Evolutionary conservation across 2,888 invertebrate species (phyloP).

Genomic region (Monoplex corrugatus): DNA sequence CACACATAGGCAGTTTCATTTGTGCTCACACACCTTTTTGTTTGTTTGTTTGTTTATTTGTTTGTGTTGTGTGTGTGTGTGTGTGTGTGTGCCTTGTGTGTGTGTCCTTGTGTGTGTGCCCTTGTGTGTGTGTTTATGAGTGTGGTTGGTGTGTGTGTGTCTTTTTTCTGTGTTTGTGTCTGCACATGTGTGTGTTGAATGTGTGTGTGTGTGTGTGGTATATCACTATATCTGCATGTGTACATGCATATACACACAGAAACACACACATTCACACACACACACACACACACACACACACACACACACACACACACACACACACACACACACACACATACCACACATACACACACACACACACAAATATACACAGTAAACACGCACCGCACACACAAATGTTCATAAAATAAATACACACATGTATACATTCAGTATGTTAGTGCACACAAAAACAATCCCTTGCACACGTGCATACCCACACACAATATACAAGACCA

Average conservation of each 20-base stretch:
- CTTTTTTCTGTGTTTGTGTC: background rate
- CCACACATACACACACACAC: background rate
- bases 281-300: background rate
- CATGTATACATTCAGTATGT: no score
- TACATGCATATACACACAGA: background rate
- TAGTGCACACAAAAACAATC: no score
- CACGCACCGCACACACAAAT: background rate
- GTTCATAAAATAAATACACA: background rate
- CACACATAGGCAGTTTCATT: no score
- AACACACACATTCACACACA: slow-evolving; percentile 8
- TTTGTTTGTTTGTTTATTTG: no score
- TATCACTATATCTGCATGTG: background rate
- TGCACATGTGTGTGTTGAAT: background rate
- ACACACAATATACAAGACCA: no score
- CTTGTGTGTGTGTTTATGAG: no score
- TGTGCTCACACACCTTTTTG: no score
- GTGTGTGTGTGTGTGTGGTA: background rate
- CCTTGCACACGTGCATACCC: no score
- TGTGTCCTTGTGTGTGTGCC: no score
- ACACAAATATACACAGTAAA: background rate
- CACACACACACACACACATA: background rate
- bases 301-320: background rate
- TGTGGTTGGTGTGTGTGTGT: no score
- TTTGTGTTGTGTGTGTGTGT: no score
- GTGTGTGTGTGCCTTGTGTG: no score